Evolutionary conservation across 2,888 invertebrate genomes (phyloP), one percentile per base, ranked within the genome.

Genomic region (Galeopsomyia nigrocyanea): DNA sequence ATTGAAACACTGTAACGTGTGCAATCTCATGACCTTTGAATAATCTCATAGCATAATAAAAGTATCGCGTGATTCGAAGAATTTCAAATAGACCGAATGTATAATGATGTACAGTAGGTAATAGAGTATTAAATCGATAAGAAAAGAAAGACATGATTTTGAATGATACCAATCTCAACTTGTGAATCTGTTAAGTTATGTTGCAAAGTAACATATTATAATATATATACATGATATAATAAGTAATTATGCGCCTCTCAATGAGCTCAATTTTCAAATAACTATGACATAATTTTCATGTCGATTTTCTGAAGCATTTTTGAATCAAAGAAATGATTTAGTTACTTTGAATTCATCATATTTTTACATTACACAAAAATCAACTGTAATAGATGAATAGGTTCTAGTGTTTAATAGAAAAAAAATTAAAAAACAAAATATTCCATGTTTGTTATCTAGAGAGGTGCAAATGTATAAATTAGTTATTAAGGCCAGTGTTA

Each of bases 401-500:
- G 7, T 39, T 31, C 3, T 10, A 39, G 39, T 39, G 39, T 39
- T 10, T 39, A 3, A 39, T 39, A 39, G 39, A 39, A 10, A 39
- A 39, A 53, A 71, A 63, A 58, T 49, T 63, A 39, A 57, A 61
- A 53, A 39, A 62, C 63, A 53, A 49, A 46, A 31, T 55, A 21
- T 53, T 53, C 16, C 53, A 53, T 21, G 17, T 61, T 68, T 63
- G n/a, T 66, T 65, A 58, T 61, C 50, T 13, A 21, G 21, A 64
- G 55, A 68, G 56, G 55, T 57, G 62, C 31, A 75, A 76, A 78
- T 83, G 84, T 84, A 86, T 82, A 86, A 85, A 85, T 83, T 86
- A 85, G 84, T 80, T 75, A 81, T 84, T 86, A 86, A 86, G 86
- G 85, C 85, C 85, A 86, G 85, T 86, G 85, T 86, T 86, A 85